Conservation (phyloP, 2,888 invertebrate species). For the Lissonota sp. region DNA sequence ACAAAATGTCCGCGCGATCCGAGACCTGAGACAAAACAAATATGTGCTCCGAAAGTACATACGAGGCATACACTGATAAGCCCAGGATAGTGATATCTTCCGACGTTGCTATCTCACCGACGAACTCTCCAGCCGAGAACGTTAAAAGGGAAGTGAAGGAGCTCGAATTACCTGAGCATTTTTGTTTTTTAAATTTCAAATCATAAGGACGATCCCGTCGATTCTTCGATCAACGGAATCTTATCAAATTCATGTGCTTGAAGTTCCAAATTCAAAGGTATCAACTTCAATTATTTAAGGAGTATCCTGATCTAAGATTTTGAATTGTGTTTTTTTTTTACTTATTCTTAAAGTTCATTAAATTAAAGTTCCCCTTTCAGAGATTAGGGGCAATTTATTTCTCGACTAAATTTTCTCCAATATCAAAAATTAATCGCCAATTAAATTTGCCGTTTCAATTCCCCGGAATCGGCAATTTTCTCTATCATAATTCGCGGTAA, state of each 20-base stretch:
- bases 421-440: too few species aligned
- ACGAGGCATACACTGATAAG: slow-evolving; percentile 60
- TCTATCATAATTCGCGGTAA: too few species aligned
- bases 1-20: slow-evolving; percentile 14
- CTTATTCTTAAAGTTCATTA: too few species aligned
- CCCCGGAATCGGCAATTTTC: too few species aligned
- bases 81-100: slow-evolving; percentile 49
- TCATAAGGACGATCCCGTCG: slow-evolving; percentile 14
- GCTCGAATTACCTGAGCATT: slow-evolving; percentile 16
- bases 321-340: too few species aligned
- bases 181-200: neutral
- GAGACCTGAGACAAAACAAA: slow-evolving; percentile 59
- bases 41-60: slow-evolving; percentile 54
- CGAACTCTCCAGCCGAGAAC: slow-evolving; percentile 27
- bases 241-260: slow-evolving; percentile 12
- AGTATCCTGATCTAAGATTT: too few species aligned
- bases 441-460: too few species aligned
- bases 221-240: slow-evolving; percentile 1
- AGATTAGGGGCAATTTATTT: too few species aligned
- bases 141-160: slow-evolving; percentile 52
- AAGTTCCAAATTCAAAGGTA: too few species aligned
- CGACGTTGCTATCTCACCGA: slow-evolving; percentile 53
- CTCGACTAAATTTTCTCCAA: too few species aligned
- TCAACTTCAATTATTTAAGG: too few species aligned
- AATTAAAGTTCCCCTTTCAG: too few species aligned